Evolutionary conservation across 2,797 vertebrate genomes (phyloP).

Genomic region (Leucoraja ocellata): DNA sequence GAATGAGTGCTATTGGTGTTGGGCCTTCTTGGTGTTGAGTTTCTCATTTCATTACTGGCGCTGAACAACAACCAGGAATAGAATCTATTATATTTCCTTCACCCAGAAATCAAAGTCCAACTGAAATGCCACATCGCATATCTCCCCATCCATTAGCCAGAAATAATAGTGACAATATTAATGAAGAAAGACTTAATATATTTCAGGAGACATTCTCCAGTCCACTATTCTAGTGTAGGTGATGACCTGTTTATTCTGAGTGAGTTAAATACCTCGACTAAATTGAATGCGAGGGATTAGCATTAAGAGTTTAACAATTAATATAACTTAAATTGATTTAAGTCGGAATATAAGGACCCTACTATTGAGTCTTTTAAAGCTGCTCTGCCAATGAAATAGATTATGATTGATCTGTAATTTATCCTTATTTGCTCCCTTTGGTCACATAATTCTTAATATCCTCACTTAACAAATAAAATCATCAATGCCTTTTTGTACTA

Average conservation of each 20-base stretch:
- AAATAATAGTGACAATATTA: neutral
- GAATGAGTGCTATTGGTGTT: too few relatives aligned
- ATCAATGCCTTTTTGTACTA: neutral
- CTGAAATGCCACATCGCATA: neutral
- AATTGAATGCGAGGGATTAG: too few relatives aligned
- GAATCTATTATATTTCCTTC: neutral
- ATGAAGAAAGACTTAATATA: neutral
- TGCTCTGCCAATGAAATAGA: neutral
- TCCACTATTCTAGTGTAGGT: neutral
- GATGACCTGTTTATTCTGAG: neutral
- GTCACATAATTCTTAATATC: neutral
- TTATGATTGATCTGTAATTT: neutral
- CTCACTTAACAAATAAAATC: neutral
- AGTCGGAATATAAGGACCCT: neutral
- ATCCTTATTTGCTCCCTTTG: neutral
- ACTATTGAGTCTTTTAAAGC: neutral
- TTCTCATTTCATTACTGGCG: too few relatives aligned
- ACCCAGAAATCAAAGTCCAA: neutral
- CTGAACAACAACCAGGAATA: neutral
- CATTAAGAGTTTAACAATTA: neutral
- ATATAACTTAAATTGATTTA: neutral
- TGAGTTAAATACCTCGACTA: neutral
- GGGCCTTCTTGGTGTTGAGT: too few relatives aligned
- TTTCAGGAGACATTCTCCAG: neutral
- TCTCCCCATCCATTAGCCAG: neutral